These are phyloP conservation scores for Novumbra hubbsi DNA, from an alignment of 2,797 vertebrate species.

Conservation along the genomic window DNA sequence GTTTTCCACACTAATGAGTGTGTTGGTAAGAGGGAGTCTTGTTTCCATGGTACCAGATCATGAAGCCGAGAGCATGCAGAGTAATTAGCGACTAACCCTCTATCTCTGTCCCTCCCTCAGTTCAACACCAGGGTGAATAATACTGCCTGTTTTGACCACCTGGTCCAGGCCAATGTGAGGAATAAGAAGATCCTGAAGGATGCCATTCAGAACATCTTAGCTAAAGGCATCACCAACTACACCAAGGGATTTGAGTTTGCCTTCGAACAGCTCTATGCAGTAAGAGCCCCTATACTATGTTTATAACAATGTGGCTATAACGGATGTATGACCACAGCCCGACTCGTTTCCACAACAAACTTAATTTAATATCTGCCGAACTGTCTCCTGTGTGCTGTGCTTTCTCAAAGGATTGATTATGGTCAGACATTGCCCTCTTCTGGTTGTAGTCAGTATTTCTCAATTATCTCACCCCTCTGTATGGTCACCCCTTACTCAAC, in stretches of 20 bases:
- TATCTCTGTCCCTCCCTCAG: constrained; percentile 61
- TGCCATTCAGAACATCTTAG: constrained; percentile 92
- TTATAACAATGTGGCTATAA: not conserved
- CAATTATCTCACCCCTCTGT: not conserved
- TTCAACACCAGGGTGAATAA: constrained; percentile 96
- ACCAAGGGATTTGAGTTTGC: constrained; percentile 98
- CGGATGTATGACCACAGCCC: not conserved
- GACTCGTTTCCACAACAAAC: not conserved
- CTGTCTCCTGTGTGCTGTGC: not conserved
- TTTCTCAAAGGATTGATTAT: constrained; percentile 20
- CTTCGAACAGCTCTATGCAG: constrained; percentile 91
- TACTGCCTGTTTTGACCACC: constrained; percentile 93
- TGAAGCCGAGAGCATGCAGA: constrained; percentile 68
- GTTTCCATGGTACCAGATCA: constrained; percentile 74
- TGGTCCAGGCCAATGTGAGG: constrained; percentile 97
- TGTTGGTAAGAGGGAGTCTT: constrained; percentile 61
- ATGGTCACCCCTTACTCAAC: not conserved
- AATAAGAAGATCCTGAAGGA: constrained; percentile 99
- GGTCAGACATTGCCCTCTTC: constrained; percentile 69
- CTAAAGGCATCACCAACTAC: constrained; percentile 98
- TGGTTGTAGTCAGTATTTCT: constrained; percentile 44
- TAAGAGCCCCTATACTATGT: constrained; percentile 62
- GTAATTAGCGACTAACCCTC: constrained; percentile 61
- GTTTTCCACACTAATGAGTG: constrained; percentile 57
- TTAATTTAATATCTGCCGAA: not conserved